A percentile compares a stretch with the other conserved stretches of the same genome.
These are phyloP conservation scores for Bathynomus jamesi DNA, from an alignment of 1,140 invertebrate species.

Conservation along the genomic window DNA sequence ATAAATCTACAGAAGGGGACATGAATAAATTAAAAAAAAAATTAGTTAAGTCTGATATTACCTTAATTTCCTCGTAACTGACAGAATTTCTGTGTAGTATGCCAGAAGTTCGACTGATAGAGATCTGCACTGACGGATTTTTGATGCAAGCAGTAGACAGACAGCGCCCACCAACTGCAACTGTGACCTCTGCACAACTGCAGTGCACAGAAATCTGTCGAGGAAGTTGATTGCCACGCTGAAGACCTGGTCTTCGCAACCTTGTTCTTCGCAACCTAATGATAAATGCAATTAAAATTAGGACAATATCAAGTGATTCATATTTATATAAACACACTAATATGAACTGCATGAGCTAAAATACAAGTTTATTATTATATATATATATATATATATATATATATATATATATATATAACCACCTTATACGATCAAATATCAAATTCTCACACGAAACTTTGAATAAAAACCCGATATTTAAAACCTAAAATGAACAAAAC, in stretches of 20 bases:
- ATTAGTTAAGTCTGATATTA: constrained; percentile 48
- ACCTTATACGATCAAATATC: no score
- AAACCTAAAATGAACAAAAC: no score
- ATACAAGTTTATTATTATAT: neutral
- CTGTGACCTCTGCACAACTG: constrained; percentile 61
- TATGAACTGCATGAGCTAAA: neutral
- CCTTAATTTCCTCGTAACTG: constrained; percentile 69
- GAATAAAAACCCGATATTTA: no score
- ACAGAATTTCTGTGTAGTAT: constrained; percentile 89
- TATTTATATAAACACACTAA: no score
- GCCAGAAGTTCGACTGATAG: constrained; percentile 71
- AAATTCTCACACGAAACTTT: no score
- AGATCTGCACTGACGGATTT: constrained; percentile 72
- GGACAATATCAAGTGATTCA: neutral
- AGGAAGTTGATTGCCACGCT: constrained; percentile 81
- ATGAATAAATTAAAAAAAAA: neutral
- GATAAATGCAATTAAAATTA: neutral
- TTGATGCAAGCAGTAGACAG: constrained; percentile 84
- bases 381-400: constrained; percentile 3
- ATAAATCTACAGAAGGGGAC: no score
- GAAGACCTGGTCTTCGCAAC: constrained; percentile 81
- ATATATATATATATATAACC: neutral
- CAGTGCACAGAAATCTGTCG: constrained; percentile 78
- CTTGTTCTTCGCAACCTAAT: constrained; percentile 25
- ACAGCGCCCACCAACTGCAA: constrained; percentile 81